phyloP scores from a whole-genome alignment of 2,797 vertebrate species.

The Alosa sapidissima region DNA sequence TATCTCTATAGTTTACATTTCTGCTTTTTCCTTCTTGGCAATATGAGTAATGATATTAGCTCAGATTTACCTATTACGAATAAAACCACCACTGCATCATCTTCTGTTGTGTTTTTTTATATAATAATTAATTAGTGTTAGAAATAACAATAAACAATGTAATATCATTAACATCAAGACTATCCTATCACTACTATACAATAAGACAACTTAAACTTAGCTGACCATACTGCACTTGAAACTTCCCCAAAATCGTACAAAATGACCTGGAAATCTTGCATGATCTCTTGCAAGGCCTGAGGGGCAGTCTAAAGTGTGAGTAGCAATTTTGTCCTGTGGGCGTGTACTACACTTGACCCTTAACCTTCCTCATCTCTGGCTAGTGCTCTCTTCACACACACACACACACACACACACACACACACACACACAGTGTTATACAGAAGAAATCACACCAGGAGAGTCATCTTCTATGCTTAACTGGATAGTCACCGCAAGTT shows the following conservation, averaged over 20 bases:
- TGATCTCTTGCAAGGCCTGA: neutral
- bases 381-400: conserved; percentile 32
- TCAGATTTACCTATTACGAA: neutral
- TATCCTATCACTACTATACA: neutral
- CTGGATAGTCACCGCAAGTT: neutral
- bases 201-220: neutral
- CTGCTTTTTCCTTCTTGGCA: neutral
- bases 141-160: neutral
- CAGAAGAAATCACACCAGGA: neutral
- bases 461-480: neutral
- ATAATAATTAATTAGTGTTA: neutral
- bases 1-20: neutral
- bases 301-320: neutral
- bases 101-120: too few species aligned
- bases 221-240: neutral
- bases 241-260: neutral
- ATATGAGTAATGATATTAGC: neutral
- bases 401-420: conserved; percentile 18
- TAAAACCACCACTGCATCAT: neutral
- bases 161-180: neutral
- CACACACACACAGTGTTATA: neutral
- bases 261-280: neutral
- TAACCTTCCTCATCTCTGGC: neutral
- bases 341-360: neutral
- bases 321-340: neutral